These are phyloP conservation scores for Xenopus borealis DNA, from an alignment of 2,113 vertebrate genomes.

Conservation along the genomic window DNA sequence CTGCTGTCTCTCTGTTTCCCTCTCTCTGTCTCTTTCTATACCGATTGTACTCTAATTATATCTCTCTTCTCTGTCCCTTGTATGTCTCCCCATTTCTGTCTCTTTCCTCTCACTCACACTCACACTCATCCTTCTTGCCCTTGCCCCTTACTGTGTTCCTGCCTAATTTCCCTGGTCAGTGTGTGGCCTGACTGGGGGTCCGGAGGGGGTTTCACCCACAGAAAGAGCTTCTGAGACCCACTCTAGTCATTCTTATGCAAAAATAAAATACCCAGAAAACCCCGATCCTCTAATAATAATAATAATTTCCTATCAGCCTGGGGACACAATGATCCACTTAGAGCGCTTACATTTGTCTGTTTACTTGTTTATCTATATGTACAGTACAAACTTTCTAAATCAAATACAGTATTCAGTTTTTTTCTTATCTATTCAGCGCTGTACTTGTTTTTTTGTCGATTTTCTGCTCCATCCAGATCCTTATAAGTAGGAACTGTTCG, in stretches of 20 bases:
- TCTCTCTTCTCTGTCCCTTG: slow-evolving; percentile 61
- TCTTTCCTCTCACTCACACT: no score
- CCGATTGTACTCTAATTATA: background rate
- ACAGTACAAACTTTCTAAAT: slow-evolving; percentile 92
- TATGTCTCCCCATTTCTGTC: background rate
- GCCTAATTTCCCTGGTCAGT: slow-evolving; percentile 71
- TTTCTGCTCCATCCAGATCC: slow-evolving; percentile 48
- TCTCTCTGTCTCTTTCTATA: background rate
- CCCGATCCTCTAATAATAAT: no score
- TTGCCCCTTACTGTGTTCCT: background rate
- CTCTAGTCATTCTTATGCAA: no score
- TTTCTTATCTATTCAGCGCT: slow-evolving; percentile 79
- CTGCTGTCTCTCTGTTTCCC: background rate
- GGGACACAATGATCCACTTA: slow-evolving; percentile 72
- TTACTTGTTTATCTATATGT: slow-evolving; percentile 91
- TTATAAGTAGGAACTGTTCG: background rate
- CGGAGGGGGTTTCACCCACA: background rate
- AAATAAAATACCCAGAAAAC: no score
- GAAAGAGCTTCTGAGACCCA: no score
- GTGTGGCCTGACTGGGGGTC: slow-evolving; percentile 53
- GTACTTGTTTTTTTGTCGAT: slow-evolving; percentile 62
- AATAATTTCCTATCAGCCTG: slow-evolving; percentile 59
- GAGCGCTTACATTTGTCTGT: slow-evolving; percentile 86
- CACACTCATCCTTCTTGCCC: no score
- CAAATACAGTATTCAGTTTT: slow-evolving; percentile 94